Base-by-base conservation (phyloP, 2,888 invertebrate genomes). In the Thymelicus sylvestris region DNA sequence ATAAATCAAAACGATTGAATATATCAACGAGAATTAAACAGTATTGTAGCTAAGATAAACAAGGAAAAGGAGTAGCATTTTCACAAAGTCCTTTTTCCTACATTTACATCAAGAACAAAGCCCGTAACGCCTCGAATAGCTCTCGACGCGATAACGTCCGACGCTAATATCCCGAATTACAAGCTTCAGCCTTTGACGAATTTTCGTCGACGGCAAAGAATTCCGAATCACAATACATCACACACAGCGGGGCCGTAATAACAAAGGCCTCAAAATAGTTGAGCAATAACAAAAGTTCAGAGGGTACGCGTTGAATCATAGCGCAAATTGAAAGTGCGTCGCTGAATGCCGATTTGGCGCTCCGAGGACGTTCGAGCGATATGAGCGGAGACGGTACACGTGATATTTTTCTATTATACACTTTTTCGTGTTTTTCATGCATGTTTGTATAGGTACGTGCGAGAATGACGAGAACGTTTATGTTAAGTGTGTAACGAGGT, bases 261-360 rank as follows among this genome's bases (percentile, higher is more conserved):
- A 69, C 69, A 64, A 69, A 69, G 59, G 64, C 64, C 64, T 64
- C 64, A 64, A 69, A 69, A 69, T 69, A 69, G 69, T 69, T 59
- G 69, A 62, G 57, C 69, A 69, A 64, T 69, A 69, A 69, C 63
- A 64, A 69, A 69, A 69, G 63, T 69, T 69, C 57, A 38, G 70
- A 65, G 70, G 70, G 69, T 41, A 50, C 24, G 64, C 65, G 65
- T 41, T 60, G 55, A 47, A 70, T 65, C 70, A 69, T 64, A 57
- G 65, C 59, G 70, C 39, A 70, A 70, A 65, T 70, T 65, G 65
- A 65, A 70, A 70, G 70, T 65, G 65, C 64, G 59, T 31, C 64
- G 65, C 70, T 65, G 70, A 70, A 70, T 70, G 65, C 65, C 70
- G 70, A 70, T 65, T 64, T 48, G 60, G 50, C 13, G 57, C 41